Evolutionary conservation across 2,113 vertebrate genomes (phyloP).

Genomic region (Glaucomys volans): DNA sequence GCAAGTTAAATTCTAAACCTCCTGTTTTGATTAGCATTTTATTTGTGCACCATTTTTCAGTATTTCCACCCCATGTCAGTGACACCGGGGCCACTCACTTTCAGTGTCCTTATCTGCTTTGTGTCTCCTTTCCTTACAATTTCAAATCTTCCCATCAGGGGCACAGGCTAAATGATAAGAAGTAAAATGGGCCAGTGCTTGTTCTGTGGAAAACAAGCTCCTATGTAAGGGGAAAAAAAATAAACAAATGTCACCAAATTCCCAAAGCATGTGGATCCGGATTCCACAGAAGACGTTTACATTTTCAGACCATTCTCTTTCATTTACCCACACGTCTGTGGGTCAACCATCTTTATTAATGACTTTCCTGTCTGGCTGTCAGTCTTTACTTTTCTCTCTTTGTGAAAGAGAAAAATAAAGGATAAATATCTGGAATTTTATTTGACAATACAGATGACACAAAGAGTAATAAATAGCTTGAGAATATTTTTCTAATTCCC

Average conservation of each 20-base stretch:
- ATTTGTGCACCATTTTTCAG: background rate
- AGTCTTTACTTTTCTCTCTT: conserved; percentile 50
- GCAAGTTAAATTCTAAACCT: background rate
- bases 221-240: background rate
- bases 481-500: background rate
- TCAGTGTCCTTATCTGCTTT: background rate
- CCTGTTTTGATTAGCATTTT: background rate
- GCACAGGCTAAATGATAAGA: conserved; percentile 73
- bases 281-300: conserved; percentile 47
- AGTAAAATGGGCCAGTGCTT: conserved; percentile 55
- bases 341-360: conserved; percentile 46
- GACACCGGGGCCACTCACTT: conserved; percentile 11
- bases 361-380: conserved; percentile 30
- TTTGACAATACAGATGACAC: conserved; percentile 46
- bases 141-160: conserved; percentile 57
- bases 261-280: background rate
- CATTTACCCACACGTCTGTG: conserved; percentile 55
- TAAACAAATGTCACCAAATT: conserved; percentile 64
- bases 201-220: conserved; percentile 51
- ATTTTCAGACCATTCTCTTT: conserved; percentile 37
- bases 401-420: conserved; percentile 34
- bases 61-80: background rate
- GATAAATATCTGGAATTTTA: conserved; percentile 66
- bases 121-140: conserved; percentile 36
- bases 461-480: conserved; percentile 19